Base-by-base conservation (phyloP, 2,113 vertebrate species). In the Thalassoma bifasciatum region DNA sequence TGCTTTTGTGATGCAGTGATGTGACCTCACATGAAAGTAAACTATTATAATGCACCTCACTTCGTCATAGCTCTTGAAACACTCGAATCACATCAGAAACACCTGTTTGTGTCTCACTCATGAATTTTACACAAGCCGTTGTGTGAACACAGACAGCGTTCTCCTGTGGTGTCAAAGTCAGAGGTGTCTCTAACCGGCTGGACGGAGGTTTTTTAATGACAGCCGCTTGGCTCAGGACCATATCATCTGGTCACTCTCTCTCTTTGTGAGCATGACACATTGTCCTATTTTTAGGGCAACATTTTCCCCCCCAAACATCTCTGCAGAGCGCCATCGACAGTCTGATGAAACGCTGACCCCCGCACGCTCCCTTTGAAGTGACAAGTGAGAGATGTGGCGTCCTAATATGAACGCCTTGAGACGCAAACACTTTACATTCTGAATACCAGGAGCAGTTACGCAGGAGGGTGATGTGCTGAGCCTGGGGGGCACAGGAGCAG, bases 241-340 rank as follows among this genome's bases (percentile, higher is more conserved):
- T 54, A 84, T 90, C 77, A 71, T 88, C 77, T 87, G 82, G 85
- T 60, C 75, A 77, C 52, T 19, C 64, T 88, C 78, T 80, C 37
- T 70, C 60, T 86, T 79, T 58, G 49, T 47, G 50, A 88, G 81
- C 76, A 66, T 84, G 76, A 81, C 77, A 77, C 7, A n/a, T 52
- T 17, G 1, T 65, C 76, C 88, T 94, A 93, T 92, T 90, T 93
- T 90, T 92, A 90, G 91, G 49, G 38, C 19, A 2, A 62, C 77
- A 67, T 92, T 92, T 85, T 79, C 82, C 66, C 40, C 46, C 81
- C 60, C 9, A 56, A 87, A 89, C 72, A 47, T 56, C 78, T 62
- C 66, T 42, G 46, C 82, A 57, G 83, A 69, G 72, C 46, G 40
- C 81, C 63, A 83, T 67, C 62, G 57, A 89, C 88, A 87, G 85